Conservation (phyloP, 2,888 invertebrate species). For the Lochmaea crataegi region DNA sequence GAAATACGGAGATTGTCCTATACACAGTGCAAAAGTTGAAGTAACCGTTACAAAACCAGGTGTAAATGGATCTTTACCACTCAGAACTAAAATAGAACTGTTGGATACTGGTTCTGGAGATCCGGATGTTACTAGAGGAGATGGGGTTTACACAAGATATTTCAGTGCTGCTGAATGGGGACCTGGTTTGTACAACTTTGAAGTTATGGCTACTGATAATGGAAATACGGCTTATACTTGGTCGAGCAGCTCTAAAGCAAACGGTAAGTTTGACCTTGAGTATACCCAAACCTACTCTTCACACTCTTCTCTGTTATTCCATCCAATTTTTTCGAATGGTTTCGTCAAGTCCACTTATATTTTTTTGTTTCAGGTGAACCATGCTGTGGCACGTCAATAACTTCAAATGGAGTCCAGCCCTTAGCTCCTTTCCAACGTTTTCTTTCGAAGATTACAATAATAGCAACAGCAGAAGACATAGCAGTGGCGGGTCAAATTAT, state of each 20-base stretch:
- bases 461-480: slow-evolving; percentile 63
- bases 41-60: slow-evolving; percentile 65
- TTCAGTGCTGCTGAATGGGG: slow-evolving; percentile 67
- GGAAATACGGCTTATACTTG: slow-evolving; percentile 69
- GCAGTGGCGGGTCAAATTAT: slow-evolving; percentile 56
- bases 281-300: background rate
- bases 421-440: slow-evolving; percentile 68
- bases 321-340: background rate
- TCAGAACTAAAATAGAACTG: slow-evolving; percentile 65
- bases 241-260: slow-evolving; percentile 57
- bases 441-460: slow-evolving; percentile 66
- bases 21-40: slow-evolving; percentile 70
- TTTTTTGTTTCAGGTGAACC: slow-evolving; percentile 56
- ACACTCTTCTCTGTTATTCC: background rate
- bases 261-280: slow-evolving; percentile 52
- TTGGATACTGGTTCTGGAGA: slow-evolving; percentile 73
- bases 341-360: background rate
- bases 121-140: slow-evolving; percentile 73
- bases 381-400: slow-evolving; percentile 69
- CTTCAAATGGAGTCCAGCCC: slow-evolving; percentile 65
- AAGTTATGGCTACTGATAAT: slow-evolving; percentile 67
- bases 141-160: slow-evolving; percentile 75
- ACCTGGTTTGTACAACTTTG: slow-evolving; percentile 67
- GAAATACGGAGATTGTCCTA: slow-evolving; percentile 69
- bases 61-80: slow-evolving; percentile 58